Percentiles rank a stretch among this genome's conserved stretches.
These are phyloP conservation scores for Bufo gargarizans DNA, from an alignment of 2,113 vertebrate genomes.

Conservation along the genomic window DNA sequence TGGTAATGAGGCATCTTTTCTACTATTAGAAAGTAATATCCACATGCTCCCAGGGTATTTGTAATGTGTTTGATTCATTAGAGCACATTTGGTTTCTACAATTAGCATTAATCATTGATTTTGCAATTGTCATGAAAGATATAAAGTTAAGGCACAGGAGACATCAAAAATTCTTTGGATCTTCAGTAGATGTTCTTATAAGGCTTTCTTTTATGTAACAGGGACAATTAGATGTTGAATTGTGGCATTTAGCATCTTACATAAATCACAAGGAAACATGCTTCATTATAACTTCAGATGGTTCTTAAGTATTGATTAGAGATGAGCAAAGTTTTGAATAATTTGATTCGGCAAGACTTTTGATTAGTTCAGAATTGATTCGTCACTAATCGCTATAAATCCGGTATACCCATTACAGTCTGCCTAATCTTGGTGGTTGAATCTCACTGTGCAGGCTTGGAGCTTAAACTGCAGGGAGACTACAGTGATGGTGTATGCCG, in stretches of 20 bases:
- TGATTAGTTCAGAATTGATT: too few relatives aligned
- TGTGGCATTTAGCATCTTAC: constrained; percentile 20
- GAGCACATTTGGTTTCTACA: constrained; percentile 61
- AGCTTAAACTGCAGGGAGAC: too few relatives aligned
- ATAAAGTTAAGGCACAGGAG: constrained; percentile 59
- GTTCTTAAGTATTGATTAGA: not conserved
- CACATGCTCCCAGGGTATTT: constrained; percentile 62
- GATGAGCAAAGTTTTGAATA: too few relatives aligned
- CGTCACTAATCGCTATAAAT: too few relatives aligned
- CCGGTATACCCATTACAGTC: too few relatives aligned
- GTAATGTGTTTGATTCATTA: constrained; percentile 66
- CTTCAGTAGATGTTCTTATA: constrained; percentile 38
- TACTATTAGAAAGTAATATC: constrained; percentile 62
- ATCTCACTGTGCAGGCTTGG: too few relatives aligned
- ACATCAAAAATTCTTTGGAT: constrained; percentile 20
- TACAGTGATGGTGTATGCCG: too few relatives aligned
- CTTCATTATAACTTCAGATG: not conserved
- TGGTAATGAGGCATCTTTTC: constrained; percentile 50
- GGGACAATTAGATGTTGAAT: constrained; percentile 2
- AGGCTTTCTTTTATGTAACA: not conserved
- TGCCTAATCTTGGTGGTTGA: too few relatives aligned
- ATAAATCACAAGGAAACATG: not conserved
- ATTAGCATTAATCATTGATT: constrained; percentile 64
- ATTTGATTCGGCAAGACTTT: too few relatives aligned
- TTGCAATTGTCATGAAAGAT: constrained; percentile 64